Evolutionary conservation across 37 sponge, comb jelly and placozoan genomes (phyloP).

Genomic region (Eunapius fragilis): DNA sequence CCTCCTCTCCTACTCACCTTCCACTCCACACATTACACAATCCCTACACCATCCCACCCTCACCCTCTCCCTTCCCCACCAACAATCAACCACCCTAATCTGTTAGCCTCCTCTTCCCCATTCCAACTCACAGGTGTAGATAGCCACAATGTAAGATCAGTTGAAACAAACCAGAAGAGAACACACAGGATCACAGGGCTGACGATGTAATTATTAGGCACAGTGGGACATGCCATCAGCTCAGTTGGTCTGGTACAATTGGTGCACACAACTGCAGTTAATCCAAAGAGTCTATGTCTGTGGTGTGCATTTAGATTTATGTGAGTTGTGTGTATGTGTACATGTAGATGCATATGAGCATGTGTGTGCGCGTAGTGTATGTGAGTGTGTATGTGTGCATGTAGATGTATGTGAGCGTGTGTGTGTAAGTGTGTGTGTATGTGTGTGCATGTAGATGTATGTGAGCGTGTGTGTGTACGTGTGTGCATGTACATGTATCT

Average conservation of each 20-base stretch:
- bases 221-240: constrained; percentile 13
- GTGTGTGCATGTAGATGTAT: no score
- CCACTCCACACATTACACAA: no score
- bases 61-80: no score
- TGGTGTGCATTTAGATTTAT: not conserved
- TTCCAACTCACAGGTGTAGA: not conserved
- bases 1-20: no score
- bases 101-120: no score
- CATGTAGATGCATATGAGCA: not conserved
- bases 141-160: constrained; percentile 42
- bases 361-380: not conserved
- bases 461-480: no score
- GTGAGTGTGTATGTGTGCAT: no score
- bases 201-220: constrained; percentile 12
- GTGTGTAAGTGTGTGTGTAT: no score
- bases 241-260: constrained; percentile 54
- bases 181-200: constrained; percentile 47
- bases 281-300: constrained; percentile 58
- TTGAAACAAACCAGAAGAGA: no score
- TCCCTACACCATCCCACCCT: no score
- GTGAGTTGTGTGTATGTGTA: not conserved
- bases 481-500: not conserved
- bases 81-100: no score
- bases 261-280: constrained; percentile 52
- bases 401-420: not conserved